These are phyloP conservation scores for Anomalospiza imberbis DNA, from an alignment of 2,797 vertebrate species.

Conservation along the genomic window DNA sequence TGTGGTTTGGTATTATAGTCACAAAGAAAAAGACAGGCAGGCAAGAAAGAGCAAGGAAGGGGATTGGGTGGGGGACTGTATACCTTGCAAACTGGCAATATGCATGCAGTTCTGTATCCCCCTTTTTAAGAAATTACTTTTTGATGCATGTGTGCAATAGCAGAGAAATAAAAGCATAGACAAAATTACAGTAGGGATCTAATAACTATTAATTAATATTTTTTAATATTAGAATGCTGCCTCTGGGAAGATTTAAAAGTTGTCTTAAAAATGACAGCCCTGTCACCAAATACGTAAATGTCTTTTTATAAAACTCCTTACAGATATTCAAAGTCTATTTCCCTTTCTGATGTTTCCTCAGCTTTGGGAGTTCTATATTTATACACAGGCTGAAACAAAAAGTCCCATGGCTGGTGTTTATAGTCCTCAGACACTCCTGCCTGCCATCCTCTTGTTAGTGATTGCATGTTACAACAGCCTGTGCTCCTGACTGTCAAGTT, in stretches of 20 bases:
- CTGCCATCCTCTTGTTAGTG: background rate
- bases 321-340: background rate
- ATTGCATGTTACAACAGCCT: background rate
- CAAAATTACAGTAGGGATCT: background rate
- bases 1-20: background rate
- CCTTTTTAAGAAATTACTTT: background rate
- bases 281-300: background rate
- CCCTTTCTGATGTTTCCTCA: background rate
- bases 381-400: background rate
- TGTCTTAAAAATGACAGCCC: background rate
- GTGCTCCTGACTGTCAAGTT: background rate
- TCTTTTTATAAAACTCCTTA: background rate
- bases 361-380: background rate
- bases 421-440: background rate
- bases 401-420: background rate
- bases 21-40: background rate
- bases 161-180: background rate
- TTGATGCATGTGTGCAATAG: background rate
- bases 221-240: background rate
- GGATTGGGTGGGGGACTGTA: accelerated
- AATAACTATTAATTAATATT: background rate
- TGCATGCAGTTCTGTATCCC: background rate
- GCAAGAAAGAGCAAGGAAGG: background rate
- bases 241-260: background rate
- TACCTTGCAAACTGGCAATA: background rate